Evolutionary conservation across 2,888 invertebrate genomes (phyloP), one percentile per base, ranked within the genome.

Genomic region (Junonia oenone): DNA sequence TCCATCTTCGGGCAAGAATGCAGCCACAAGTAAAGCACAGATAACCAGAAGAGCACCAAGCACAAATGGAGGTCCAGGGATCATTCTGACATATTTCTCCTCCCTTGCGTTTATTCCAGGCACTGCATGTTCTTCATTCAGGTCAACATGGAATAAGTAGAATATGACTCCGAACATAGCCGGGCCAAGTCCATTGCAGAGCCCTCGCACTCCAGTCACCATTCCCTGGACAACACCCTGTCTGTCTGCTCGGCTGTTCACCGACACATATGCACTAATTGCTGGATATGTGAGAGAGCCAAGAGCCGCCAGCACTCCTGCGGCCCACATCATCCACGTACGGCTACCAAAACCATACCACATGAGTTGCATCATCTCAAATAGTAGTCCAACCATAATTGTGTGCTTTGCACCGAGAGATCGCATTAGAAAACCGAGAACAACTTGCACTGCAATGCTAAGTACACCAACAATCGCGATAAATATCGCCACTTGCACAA

Each of bases 281-380:
- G 99, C 98, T 31, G 99, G 99, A 91, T 99, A 99, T 2, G 99
- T 99, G 68, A 99, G 95, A 65, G 98, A 98, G 61, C 98, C 98
- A 68, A 99, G 93, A 11, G 99, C 97, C 33, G 99, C 99, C 65
- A 99, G 91, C 65, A 98, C 94, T 52, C 99, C 99, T 8, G 99
- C 99, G 35, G 97, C 96, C 99, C 99, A 99, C 98, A 99, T 99
- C 96, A 99, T 98, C 98, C 98, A 99, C 63, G 95, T 96, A 72
- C 97, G 95, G 68, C 97, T 97, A 55, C 98, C 98, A 75, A 99
- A 97, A 37, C 99, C 99, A 80, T 98, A 99, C 96, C 98, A 98
- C 91, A 98, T 94, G 63, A 99, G 92, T 83, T 99, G 99, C 68
- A 98, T 91, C 94, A 98, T 96, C 91, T 99, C 99, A 89, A 99